These are phyloP conservation scores for Plecturocebus donacophilus DNA, from an alignment of 2,113 vertebrate genomes.

Conservation along the genomic window DNA sequence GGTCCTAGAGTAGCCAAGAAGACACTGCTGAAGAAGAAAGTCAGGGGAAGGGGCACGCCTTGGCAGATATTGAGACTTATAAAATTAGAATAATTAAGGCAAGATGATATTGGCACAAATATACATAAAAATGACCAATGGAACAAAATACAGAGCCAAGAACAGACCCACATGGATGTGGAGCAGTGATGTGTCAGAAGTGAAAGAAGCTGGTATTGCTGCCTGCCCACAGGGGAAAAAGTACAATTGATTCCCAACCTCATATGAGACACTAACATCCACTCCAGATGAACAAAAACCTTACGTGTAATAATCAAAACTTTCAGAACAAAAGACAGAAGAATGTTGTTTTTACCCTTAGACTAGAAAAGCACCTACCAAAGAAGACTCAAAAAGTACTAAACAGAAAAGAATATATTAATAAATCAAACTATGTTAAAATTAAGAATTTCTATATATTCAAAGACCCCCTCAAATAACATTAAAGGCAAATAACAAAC, in stretches of 20 bases:
- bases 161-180: not conserved
- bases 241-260: not conserved
- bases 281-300: not conserved
- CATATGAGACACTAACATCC: not conserved
- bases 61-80: not conserved
- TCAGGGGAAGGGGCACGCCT: too few relatives aligned
- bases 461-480: not conserved
- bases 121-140: not conserved
- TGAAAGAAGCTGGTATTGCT: not conserved
- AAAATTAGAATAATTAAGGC: not conserved
- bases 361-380: not conserved
- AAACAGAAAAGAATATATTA: not conserved
- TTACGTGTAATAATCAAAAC: not conserved
- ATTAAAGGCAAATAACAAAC: not conserved
- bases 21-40: not conserved
- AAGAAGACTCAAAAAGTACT: not conserved
- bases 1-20: not conserved
- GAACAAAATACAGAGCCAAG: not conserved
- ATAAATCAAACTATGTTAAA: not conserved
- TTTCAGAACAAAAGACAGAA: not conserved
- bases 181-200: not conserved
- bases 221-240: too few relatives aligned
- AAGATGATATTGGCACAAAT: not conserved
- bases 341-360: not conserved
- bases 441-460: not conserved